Conservation (phyloP, 2,797 vertebrate species). For the Tapirus indicus region DNA sequence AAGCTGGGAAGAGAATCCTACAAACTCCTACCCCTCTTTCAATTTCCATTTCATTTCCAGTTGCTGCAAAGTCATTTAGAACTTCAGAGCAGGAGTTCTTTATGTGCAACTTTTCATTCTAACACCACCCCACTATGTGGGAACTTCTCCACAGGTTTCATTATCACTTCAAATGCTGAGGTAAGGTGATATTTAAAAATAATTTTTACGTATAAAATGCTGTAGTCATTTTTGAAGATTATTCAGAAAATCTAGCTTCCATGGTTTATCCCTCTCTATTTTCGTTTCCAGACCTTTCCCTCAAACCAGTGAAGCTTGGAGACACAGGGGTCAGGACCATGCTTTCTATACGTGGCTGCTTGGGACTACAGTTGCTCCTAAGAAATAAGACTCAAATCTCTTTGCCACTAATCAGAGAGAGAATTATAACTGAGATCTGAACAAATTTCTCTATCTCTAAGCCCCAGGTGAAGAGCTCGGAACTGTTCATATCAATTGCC, state of each 20-base stretch:
- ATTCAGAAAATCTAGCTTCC: not conserved
- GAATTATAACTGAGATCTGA: slow-evolving; percentile 70
- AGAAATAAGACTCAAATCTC: slow-evolving; percentile 49
- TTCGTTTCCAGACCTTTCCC: not conserved
- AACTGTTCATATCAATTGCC: slow-evolving; percentile 56
- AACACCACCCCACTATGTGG: not conserved
- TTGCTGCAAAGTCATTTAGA: not conserved
- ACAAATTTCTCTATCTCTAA: slow-evolving; percentile 69
- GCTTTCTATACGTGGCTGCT: not conserved
- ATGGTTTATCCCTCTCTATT: not conserved
- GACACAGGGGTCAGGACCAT: not conserved
- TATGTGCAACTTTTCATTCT: not conserved
- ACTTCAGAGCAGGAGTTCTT: not conserved
- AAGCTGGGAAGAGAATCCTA: not conserved
- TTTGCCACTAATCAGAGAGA: slow-evolving; percentile 54
- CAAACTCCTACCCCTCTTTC: not conserved
- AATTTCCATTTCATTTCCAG: not conserved
- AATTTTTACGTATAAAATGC: not conserved
- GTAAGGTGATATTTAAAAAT: not conserved
- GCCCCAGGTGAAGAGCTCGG: slow-evolving; percentile 54
- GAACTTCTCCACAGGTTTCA: not conserved
- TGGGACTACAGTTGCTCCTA: not conserved
- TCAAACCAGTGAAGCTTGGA: not conserved
- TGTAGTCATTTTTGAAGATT: slow-evolving; percentile 5
- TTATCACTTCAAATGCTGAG: not conserved